phyloP scores from a whole-genome alignment of 2,113 vertebrate genomes.

The Indicator indicator region DNA sequence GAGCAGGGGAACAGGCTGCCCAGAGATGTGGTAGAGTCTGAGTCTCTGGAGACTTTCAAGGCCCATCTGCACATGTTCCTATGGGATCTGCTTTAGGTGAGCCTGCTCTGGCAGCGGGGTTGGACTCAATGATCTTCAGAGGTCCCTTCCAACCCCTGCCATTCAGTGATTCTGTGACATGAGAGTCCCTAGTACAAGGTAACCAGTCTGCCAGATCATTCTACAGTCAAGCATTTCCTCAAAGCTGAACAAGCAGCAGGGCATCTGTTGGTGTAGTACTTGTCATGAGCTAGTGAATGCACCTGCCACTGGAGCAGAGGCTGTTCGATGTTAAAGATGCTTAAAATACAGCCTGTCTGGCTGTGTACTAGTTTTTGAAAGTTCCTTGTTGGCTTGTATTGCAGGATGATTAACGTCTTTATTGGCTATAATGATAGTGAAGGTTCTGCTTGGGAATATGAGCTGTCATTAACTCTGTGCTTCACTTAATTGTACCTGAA shows the following conservation, averaged over 20 bases:
- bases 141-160: too few relatives aligned
- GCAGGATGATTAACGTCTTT: slow-evolving; percentile 26
- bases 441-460: slow-evolving; percentile 44
- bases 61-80: too few relatives aligned
- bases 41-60: too few relatives aligned
- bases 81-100: too few relatives aligned
- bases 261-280: not conserved
- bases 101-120: too few relatives aligned
- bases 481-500: slow-evolving; percentile 58
- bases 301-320: not conserved
- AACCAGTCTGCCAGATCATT: not conserved
- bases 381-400: slow-evolving; percentile 1
- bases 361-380: slow-evolving; percentile 18
- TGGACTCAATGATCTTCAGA: too few relatives aligned
- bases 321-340: not conserved
- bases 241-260: not conserved
- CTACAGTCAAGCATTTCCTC: not conserved
- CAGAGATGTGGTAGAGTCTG: too few relatives aligned
- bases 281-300: not conserved
- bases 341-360: not conserved
- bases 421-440: slow-evolving; percentile 53
- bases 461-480: not conserved
- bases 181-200: not conserved
- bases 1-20: too few relatives aligned
- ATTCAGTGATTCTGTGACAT: too few relatives aligned